Evolutionary conservation across 2,797 vertebrate species (phyloP).

Genomic region (Platyrinchus mystaceus): DNA sequence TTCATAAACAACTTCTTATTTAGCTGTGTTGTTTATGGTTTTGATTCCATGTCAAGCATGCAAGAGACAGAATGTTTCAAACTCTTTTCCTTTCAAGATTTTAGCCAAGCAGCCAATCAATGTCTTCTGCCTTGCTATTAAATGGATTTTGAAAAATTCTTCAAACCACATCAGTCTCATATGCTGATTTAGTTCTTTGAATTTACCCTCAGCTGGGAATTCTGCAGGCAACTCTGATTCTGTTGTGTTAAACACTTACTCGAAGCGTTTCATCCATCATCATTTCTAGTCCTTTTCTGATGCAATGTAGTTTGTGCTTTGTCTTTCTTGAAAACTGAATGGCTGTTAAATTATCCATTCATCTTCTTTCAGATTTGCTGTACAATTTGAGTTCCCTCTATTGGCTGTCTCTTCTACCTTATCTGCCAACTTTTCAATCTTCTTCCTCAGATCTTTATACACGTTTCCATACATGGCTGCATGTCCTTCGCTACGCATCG

Average conservation of each 20-base stretch:
- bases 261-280: slow-evolving; percentile 81
- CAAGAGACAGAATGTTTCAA: slow-evolving; percentile 35
- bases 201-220: slow-evolving; percentile 77
- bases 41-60: neutral
- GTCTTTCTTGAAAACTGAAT: slow-evolving; percentile 84
- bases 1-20: slow-evolving; percentile 17
- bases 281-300: slow-evolving; percentile 82
- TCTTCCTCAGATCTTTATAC: slow-evolving; percentile 61
- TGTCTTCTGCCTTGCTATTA: slow-evolving; percentile 72
- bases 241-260: slow-evolving; percentile 72
- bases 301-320: slow-evolving; percentile 81
- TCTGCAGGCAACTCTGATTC: slow-evolving; percentile 69
- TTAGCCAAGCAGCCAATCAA: slow-evolving; percentile 70
- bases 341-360: slow-evolving; percentile 85
- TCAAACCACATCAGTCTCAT: slow-evolving; percentile 77
- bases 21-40: neutral
- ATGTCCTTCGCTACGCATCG: slow-evolving; percentile 48
- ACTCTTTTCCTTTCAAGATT: slow-evolving; percentile 54
- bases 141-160: slow-evolving; percentile 81
- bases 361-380: slow-evolving; percentile 81
- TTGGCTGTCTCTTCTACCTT: slow-evolving; percentile 75
- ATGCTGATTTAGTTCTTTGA: slow-evolving; percentile 74
- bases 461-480: slow-evolving; percentile 17
- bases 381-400: slow-evolving; percentile 70
- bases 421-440: slow-evolving; percentile 74